Evolutionary conservation across 2,797 vertebrate species (phyloP).

Genomic region (Mormyrops attenuatus): DNA sequence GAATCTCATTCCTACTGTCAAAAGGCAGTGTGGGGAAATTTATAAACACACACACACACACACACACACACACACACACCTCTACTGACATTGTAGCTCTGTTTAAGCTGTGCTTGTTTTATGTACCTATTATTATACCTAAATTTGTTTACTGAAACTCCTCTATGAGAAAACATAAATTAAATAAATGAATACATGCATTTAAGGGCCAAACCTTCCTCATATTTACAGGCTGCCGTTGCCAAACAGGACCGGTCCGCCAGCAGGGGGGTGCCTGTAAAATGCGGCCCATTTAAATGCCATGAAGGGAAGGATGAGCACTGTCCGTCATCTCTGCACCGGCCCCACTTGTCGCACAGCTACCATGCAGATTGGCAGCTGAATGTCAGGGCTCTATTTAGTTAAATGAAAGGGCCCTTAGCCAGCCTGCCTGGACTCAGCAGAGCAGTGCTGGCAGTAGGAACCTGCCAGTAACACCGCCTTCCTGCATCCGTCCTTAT

Average conservation of each 20-base stretch:
- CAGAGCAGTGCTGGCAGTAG: neutral
- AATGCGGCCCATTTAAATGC: slow-evolving; percentile 5
- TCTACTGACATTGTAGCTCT: neutral
- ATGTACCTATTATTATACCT: neutral
- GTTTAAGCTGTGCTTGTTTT: neutral
- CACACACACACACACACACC: neutral
- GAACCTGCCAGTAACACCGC: neutral
- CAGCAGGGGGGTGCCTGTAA: neutral
- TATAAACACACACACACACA: neutral
- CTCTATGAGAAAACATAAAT: neutral
- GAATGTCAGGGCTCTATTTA: neutral
- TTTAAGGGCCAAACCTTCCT: neutral
- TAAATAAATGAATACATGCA: neutral
- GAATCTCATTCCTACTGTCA: neutral
- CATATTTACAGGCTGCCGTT: neutral
- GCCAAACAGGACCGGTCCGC: neutral
- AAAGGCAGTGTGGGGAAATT: neutral
- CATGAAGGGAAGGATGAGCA: neutral
- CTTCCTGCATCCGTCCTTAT: neutral
- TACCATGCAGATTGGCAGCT: neutral
- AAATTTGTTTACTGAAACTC: neutral
- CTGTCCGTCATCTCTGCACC: neutral
- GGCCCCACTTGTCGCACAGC: slow-evolving; percentile 5
- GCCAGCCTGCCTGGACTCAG: neutral
- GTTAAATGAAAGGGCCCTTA: neutral